Conservation (phyloP, 2,113 vertebrate genomes). For the Lutjanus erythropterus region DNA sequence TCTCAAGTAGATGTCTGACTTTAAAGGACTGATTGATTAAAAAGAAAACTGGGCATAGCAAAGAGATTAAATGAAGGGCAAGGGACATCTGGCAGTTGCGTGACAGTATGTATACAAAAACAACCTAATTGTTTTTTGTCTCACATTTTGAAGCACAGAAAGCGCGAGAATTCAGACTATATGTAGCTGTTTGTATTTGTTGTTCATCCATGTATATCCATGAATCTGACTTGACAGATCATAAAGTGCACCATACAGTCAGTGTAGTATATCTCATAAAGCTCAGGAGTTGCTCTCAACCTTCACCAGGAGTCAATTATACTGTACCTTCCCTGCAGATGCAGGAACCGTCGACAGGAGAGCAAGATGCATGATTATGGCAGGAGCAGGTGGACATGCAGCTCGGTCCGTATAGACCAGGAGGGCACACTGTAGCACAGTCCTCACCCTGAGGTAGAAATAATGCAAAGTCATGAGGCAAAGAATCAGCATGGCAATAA, state of each 20-base stretch:
- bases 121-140: background rate
- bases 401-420: slow-evolving; percentile 91
- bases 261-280: slow-evolving; percentile 7
- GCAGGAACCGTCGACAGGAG: slow-evolving; percentile 92
- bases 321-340: slow-evolving; percentile 93
- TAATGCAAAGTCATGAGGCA: slow-evolving; percentile 51
- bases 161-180: background rate
- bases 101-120: background rate
- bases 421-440: slow-evolving; percentile 88
- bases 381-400: slow-evolving; percentile 94
- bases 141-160: background rate
- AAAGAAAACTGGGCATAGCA: background rate
- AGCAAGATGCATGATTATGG: slow-evolving; percentile 90
- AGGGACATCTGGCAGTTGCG: background rate
- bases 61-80: background rate
- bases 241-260: background rate
- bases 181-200: slow-evolving; percentile 6
- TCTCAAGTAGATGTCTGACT: too few relatives aligned
- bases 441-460: slow-evolving; percentile 87
- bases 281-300: slow-evolving; percentile 11
- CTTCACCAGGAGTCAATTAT: background rate
- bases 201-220: slow-evolving; percentile 22
- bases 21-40: too few relatives aligned
- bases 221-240: slow-evolving; percentile 1
- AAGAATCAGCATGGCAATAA: slow-evolving; percentile 33